Conservation (phyloP, 2,888 invertebrate genomes). For the Elmis aenea region DNA sequence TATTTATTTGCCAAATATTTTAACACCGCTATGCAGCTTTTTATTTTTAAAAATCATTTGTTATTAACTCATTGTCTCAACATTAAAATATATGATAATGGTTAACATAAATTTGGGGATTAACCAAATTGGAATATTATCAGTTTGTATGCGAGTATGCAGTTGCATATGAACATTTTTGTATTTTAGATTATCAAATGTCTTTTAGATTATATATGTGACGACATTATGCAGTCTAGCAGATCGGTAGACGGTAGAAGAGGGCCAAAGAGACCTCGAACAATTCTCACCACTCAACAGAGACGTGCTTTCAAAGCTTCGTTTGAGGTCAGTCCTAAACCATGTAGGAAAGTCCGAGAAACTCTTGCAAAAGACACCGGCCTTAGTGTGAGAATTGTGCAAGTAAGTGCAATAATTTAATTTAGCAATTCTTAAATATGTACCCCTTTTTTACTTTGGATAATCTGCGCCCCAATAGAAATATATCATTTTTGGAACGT, state of each 20-base stretch:
- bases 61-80: no score
- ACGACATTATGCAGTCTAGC: constrained; percentile 54
- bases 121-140: no score
- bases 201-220: constrained; percentile 57
- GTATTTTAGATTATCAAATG: no score
- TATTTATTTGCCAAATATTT: no score
- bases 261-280: constrained; percentile 76
- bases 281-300: constrained; percentile 79
- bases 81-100: no score
- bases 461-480: constrained; percentile 19
- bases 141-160: no score
- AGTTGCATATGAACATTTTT: no score
- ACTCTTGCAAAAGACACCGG: constrained; percentile 80
- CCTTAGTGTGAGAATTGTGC: constrained; percentile 76
- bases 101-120: no score
- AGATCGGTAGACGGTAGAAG: constrained; percentile 60
- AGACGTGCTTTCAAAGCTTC: constrained; percentile 78
- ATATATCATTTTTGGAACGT: constrained; percentile 25
- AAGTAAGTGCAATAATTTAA: no score
- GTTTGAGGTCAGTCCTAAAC: constrained; percentile 81
- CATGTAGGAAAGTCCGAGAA: constrained; percentile 77
- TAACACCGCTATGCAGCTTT: no score
- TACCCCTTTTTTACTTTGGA: neutral
- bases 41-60: no score
- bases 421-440: neutral